phyloP scores from a whole-genome alignment of 2,797 vertebrate genomes.

The Poecilia wingei region DNA sequence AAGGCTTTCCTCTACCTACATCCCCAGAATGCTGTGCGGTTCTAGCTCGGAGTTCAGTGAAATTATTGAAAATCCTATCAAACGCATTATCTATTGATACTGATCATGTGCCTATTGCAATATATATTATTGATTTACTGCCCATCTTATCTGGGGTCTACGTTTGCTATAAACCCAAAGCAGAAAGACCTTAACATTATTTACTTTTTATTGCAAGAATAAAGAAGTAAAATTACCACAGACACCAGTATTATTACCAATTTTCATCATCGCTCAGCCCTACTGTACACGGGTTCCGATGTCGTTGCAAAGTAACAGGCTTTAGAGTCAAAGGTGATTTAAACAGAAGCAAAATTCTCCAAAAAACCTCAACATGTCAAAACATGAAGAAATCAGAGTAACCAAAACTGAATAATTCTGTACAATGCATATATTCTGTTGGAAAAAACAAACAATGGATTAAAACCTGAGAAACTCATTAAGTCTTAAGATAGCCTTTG shows the following conservation, averaged over 20 bases:
- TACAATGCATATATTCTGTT: neutral
- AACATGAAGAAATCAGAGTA: neutral
- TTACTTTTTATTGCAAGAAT: neutral
- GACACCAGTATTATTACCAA: neutral
- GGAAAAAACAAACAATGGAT: neutral
- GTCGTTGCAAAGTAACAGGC: neutral
- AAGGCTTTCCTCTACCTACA: no score
- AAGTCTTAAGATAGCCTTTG: constrained; percentile 6
- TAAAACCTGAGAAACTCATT: neutral
- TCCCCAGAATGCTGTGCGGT: no score
- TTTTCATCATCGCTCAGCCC: neutral
- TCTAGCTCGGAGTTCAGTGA: no score
- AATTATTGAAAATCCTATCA: no score
- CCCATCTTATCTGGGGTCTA: neutral
- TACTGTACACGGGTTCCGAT: neutral
- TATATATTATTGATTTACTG: no score
- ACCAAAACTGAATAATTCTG: neutral
- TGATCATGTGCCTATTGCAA: no score
- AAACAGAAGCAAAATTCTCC: neutral
- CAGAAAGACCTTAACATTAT: neutral
- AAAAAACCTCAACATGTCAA: neutral
- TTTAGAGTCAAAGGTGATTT: neutral
- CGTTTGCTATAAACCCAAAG: neutral
- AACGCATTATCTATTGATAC: no score
- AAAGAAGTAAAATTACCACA: neutral